Base-by-base conservation (phyloP, 2,113 vertebrate species). In the Sceloporus tristichus region DNA sequence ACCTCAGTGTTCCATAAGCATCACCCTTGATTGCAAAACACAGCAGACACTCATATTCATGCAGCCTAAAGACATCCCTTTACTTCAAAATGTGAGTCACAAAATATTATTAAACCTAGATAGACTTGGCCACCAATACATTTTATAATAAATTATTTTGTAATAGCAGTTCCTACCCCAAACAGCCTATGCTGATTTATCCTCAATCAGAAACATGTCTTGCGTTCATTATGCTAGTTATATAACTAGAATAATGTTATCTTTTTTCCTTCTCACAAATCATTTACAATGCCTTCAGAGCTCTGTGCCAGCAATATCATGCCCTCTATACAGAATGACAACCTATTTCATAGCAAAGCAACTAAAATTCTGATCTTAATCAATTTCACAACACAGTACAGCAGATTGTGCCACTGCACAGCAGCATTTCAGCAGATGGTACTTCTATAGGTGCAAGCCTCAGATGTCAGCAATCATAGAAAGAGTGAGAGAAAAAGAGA, bases 301-400 rank as follows among this genome's bases (percentile, higher is more conserved):
- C 91, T 93, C 92, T 91, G 62, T 87, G 92, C 87, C 81, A 1
- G 18, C 91, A 94, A 83, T 86, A 95, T 5, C 70, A 59, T 85
- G 85, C 68, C 82, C 85, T 84, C 85, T 87, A 91, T 25, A 89
- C 89, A 93, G 95, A 83, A 82, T 84, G 89, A 94, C 76, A 86
- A 88, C 90, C 92, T 84, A 88, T 11, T 91, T 89, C 7, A 92
- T 84, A 78, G 85, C 65, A 91, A 93, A 93, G 71, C 82, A 71
- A 90, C 89, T 94, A 93, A 92, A 56, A 88, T 48, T 90, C 71
- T 56, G 38, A 92, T 93, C 75, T 80, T 94, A 94, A 94, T 93
- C 92, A 91, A 92, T 92, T 92, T 92, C 92, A 91, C 79, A 71
- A 84, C 92, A 91, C 88, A 94, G 91, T 79, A 82, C 87, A 85